Conservation (phyloP, 2,113 vertebrate genomes). For the Ammospiza caudacuta region DNA sequence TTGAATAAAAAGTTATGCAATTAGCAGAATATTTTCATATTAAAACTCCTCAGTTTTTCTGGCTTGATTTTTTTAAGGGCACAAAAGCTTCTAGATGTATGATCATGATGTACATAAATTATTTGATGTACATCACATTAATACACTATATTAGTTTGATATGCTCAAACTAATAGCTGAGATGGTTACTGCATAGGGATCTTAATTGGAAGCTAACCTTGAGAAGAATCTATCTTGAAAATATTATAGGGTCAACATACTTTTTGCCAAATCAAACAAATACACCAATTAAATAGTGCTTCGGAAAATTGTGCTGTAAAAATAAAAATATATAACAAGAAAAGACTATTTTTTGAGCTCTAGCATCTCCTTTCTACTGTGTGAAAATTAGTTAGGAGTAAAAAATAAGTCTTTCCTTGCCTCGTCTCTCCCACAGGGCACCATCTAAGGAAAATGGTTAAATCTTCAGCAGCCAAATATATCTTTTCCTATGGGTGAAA, state of each 20-base stretch:
- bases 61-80: background rate
- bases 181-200: background rate
- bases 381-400: background rate
- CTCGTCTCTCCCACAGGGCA: background rate
- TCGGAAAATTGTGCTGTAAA: background rate
- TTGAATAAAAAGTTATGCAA: background rate
- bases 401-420: background rate
- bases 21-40: background rate
- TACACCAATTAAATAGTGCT: background rate
- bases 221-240: background rate
- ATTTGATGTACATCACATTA: background rate
- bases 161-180: background rate
- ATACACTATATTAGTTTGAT: background rate
- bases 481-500: slow-evolving; percentile 6
- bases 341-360: background rate
- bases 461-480: background rate
- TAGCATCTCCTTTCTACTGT: background rate
- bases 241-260: background rate
- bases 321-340: background rate
- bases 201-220: background rate
- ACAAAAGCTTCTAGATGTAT: background rate
- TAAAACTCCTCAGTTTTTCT: background rate
- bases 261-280: background rate
- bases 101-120: background rate
- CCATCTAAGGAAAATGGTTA: background rate